Conservation (phyloP, 37 sponge, comb jelly and placozoan species). For the Hormiphora californensis region DNA sequence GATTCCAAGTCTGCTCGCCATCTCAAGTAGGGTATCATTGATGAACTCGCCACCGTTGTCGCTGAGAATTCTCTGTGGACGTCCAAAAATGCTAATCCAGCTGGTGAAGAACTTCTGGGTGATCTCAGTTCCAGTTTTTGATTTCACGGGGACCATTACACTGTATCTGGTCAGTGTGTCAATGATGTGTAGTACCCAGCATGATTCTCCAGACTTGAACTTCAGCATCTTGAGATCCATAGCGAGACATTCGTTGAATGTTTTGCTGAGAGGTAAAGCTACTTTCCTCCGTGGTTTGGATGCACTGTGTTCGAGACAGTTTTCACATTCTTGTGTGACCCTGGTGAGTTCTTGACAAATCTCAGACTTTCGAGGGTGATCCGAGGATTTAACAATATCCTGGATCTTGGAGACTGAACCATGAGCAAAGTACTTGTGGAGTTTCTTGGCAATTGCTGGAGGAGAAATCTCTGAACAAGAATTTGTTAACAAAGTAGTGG, state of each 20-base stretch:
- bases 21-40: not conserved
- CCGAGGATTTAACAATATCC: too few species aligned
- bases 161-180: not conserved
- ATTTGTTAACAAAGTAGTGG: too few species aligned
- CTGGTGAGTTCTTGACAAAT: too few species aligned
- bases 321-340: too few species aligned
- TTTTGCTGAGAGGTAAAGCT: not conserved
- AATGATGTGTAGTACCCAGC: not conserved
- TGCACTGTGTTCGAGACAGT: too few species aligned
- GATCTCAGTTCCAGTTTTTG: not conserved
- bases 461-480: too few species aligned
- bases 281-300: not conserved
- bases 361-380: too few species aligned
- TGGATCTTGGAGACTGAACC: too few species aligned
- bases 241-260: conserved; percentile 13
- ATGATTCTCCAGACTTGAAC: not conserved
- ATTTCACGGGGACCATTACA: not conserved
- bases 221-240: not conserved
- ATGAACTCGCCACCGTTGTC: conserved; percentile 28
- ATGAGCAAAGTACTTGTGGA: too few species aligned
- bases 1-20: not conserved
- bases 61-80: not conserved
- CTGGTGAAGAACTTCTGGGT: not conserved
- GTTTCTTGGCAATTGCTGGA: too few species aligned
- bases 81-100: conserved; percentile 5